phyloP scores from a whole-genome alignment of 1,140 invertebrate species.

The Drosophila grimshawi region DNA sequence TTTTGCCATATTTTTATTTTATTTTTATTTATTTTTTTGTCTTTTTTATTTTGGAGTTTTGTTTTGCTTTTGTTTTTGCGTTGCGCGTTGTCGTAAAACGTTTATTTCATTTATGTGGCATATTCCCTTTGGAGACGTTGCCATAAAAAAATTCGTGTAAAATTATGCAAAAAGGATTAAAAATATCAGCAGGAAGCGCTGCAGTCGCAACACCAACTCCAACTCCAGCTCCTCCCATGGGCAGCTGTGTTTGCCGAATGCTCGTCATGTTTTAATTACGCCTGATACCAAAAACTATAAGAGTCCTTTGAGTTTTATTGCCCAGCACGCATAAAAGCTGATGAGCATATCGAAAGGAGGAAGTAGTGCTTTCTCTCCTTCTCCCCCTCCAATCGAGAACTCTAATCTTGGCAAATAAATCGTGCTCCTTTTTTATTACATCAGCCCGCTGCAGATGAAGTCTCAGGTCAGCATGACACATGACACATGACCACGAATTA shows the following conservation, averaged over 20 bases:
- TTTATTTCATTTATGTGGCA: conserved; percentile 79
- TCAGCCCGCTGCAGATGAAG: conserved; percentile 19
- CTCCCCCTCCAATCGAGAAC: not conserved
- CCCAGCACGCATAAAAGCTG: conserved; percentile 35
- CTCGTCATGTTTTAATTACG: conserved; percentile 73
- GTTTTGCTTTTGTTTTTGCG: conserved; percentile 29
- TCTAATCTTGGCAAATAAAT: conserved; percentile 59
- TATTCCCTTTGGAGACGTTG: conserved; percentile 74
- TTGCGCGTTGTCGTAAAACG: conserved; percentile 66
- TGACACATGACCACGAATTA: conserved; percentile 40
- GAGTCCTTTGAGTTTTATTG: conserved; percentile 58
- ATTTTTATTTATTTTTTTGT: conserved; percentile 52
- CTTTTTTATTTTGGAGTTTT: conserved; percentile 36
- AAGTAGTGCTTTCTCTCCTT: conserved; percentile 7
- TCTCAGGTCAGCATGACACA: conserved; percentile 48
- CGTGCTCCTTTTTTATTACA: conserved; percentile 25
- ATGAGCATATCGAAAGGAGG: conserved; percentile 19
- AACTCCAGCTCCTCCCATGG: conserved; percentile 2
- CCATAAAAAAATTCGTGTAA: conserved; percentile 70
- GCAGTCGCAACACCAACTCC: not conserved
- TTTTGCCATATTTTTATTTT: conserved; percentile 62
- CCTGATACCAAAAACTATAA: conserved; percentile 68
- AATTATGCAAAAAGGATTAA: conserved; percentile 80
- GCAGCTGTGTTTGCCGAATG: conserved; percentile 57
- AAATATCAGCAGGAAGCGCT: conserved; percentile 63